Conservation (phyloP, 2,113 vertebrate genomes). For the Sander vitreus region DNA sequence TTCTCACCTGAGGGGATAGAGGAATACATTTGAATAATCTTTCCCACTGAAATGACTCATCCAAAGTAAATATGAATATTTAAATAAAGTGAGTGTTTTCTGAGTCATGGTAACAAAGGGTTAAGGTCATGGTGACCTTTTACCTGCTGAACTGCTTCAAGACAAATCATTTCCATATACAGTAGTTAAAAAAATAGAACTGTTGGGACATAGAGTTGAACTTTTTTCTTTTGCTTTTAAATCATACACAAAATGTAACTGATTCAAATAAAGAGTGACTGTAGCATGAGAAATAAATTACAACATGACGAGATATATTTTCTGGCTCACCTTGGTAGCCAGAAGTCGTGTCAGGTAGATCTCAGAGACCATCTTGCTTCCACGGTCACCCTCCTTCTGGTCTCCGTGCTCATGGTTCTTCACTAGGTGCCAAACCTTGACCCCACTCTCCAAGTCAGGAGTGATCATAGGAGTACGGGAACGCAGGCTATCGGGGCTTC, state of each 20-base stretch:
- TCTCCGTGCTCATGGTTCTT: conserved; percentile 99
- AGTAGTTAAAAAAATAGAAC: not conserved
- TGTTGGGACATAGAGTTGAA: not conserved
- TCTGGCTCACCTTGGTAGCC: conserved; percentile 92
- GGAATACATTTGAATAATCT: conserved; percentile 76
- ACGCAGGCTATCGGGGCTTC: conserved; percentile 97
- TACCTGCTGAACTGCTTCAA: conserved; percentile 32
- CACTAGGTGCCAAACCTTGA: conserved; percentile 98
- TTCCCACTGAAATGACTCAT: conserved; percentile 41
- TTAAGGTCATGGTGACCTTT: conserved; percentile 54
- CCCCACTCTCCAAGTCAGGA: conserved; percentile 95
- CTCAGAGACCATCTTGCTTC: conserved; percentile 99
- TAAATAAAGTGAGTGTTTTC: conserved; percentile 37
- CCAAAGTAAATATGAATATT: conserved; percentile 67
- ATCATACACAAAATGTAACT: not conserved
- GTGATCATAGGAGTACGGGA: conserved; percentile 98
- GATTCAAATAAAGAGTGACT: not conserved
- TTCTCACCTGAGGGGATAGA: conserved; percentile 63
- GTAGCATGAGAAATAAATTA: not conserved
- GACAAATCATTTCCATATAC: not conserved
- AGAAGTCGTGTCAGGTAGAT: conserved; percentile 97
- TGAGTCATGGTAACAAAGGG: conserved; percentile 41
- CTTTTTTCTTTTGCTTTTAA: not conserved
- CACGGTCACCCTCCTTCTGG: conserved; percentile 97
- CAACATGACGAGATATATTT: not conserved